Base-by-base conservation (phyloP, 1,140 invertebrate genomes). In the Vollenhovia emeryi region DNA sequence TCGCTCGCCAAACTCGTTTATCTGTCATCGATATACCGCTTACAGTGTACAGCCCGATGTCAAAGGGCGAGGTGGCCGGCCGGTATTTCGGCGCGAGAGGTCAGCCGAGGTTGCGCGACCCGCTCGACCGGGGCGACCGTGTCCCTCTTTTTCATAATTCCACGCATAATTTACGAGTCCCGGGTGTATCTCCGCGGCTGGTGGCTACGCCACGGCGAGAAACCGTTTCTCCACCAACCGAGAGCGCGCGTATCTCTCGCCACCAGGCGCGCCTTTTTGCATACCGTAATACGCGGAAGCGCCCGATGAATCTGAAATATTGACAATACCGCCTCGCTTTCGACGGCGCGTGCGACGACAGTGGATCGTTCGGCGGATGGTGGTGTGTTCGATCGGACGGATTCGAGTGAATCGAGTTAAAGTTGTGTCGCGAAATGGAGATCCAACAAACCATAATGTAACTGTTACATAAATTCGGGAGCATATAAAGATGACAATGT, bases 91-190 rank as follows among this genome's bases (percentile, higher is more conserved):
- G 40, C 43, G 43, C 45, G 24, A 79, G 11, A 68, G 43, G 86
- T 80, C 84, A 74, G 30, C 27, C 59, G 50, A 86, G 71, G 79
- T 83, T 55, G 45, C 79, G 27, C 66, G 74, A 84, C 74, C 68
- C 18, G 43, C 9, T 55, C n/a, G 80, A 75, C 79, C 71, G 15
- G 27, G 40, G 50, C 40, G 18, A 43, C 50, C 21, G 64, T 33
- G 78, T 59, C 74, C n/a, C 73, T 64, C 86, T 88, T 89, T 89
- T 86, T 86, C 87, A 89, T 86, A 89, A 89, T 88, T 73, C 73
- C 57, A 33, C n/a, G 6, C 50, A 86, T 88, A 83, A 89, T 88
- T 89, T 89, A 89, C 73, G 78, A 82, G 57, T 62, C 59, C 24
- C 66, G 57, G 48, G 5, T 52, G 73, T 69, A 50, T 73, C 21